Evolutionary conservation across 2,797 vertebrate species (phyloP).

Genomic region (Galaxias olidus): DNA sequence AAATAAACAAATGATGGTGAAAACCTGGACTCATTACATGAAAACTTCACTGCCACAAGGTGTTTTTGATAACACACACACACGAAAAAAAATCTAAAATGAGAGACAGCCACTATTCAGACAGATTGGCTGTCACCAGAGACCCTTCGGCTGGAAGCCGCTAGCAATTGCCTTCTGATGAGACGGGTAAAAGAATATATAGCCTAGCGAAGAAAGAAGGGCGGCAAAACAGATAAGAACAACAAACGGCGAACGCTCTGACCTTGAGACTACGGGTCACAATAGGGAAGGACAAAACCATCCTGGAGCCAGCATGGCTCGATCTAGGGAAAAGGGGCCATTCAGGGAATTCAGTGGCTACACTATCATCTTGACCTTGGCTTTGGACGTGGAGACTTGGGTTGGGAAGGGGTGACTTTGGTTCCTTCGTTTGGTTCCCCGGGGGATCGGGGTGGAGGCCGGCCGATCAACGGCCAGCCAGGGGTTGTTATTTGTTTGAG

Average conservation of each 20-base stretch:
- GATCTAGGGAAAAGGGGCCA: constrained; percentile 62
- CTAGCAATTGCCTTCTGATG: constrained; percentile 56
- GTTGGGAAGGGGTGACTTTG: constrained; percentile 55
- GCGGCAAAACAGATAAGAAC: constrained; percentile 65
- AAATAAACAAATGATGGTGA: too few relatives aligned
- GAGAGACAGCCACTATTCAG: constrained; percentile 25
- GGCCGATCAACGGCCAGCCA: constrained; percentile 34
- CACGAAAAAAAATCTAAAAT: constrained; percentile 50
- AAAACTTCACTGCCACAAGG: not conserved
- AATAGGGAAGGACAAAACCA: constrained; percentile 66
- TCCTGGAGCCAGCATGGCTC: constrained; percentile 56
- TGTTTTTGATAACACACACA: constrained; percentile 43
- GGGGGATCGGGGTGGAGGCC: not conserved
- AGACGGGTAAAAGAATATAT: constrained; percentile 40
- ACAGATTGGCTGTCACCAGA: constrained; percentile 34
- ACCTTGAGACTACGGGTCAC: constrained; percentile 75
- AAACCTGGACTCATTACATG: too few relatives aligned
- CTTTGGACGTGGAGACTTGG: constrained; percentile 48
- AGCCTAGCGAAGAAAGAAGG: constrained; percentile 16
- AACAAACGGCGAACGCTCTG: constrained; percentile 61
- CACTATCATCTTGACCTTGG: constrained; percentile 75
- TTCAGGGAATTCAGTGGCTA: constrained; percentile 59
- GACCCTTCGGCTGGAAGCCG: constrained; percentile 51
- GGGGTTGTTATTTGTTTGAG: constrained; percentile 30
- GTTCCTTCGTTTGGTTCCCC: constrained; percentile 34